phyloP scores from a whole-genome alignment of 2,797 vertebrate species.

The Allobates femoralis region DNA sequence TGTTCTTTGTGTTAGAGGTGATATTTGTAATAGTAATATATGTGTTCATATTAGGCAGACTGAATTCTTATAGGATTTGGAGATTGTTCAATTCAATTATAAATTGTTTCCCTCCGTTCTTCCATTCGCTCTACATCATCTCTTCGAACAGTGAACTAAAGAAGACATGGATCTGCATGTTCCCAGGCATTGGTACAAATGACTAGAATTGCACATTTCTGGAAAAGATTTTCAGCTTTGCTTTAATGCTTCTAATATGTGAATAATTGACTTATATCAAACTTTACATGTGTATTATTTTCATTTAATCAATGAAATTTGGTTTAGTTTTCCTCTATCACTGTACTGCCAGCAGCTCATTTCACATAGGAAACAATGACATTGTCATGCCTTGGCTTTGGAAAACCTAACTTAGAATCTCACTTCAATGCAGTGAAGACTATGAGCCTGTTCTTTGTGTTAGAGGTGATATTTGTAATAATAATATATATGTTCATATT shows the following conservation, averaged over 20 bases:
- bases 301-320: too few species aligned
- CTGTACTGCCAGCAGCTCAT: too few species aligned
- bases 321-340: too few species aligned
- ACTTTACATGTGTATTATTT: too few species aligned
- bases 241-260: too few species aligned
- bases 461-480: not conserved
- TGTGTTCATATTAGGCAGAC: not conserved
- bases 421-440: conserved; percentile 31
- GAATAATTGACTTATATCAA: too few species aligned
- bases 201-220: not conserved
- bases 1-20: not conserved
- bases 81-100: not conserved
- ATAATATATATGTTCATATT: not conserved
- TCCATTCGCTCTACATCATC: not conserved
- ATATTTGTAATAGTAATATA: not conserved
- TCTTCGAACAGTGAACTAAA: too few species aligned
- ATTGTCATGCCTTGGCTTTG: too few species aligned
- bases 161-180: not conserved
- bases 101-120: not conserved
- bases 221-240: too few species aligned
- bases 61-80: not conserved
- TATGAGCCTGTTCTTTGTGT: conserved; percentile 9
- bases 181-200: not conserved
- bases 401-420: too few species aligned
- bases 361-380: too few species aligned